A percentile compares a stretch with the other conserved stretches of the same genome.
Evolutionary conservation across 2,113 vertebrate genomes (phyloP).

Genomic region (Numenius arquata): DNA sequence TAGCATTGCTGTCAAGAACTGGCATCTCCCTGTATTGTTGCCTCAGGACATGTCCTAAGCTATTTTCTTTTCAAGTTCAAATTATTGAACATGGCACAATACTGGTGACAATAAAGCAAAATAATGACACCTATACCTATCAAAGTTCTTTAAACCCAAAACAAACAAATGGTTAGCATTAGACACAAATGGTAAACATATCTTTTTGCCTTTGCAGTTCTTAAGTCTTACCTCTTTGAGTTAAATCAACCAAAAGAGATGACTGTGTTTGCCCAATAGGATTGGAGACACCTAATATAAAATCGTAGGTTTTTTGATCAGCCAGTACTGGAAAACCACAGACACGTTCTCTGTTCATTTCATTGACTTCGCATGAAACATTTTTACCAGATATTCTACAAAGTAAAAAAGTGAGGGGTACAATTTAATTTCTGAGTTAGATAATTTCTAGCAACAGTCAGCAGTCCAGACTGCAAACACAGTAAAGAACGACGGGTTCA

Average conservation of each 20-base stretch:
- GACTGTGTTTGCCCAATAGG: conserved; percentile 60
- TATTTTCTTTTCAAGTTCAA: not conserved
- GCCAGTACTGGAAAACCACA: conserved; percentile 61
- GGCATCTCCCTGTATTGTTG: not conserved
- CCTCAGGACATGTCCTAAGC: not conserved
- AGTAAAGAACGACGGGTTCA: not conserved
- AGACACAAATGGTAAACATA: too few relatives aligned
- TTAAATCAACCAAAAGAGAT: conserved; percentile 60
- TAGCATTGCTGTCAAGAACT: not conserved
- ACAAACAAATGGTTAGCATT: not conserved
- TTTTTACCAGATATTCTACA: conserved; percentile 72
- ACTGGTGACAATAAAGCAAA: not conserved
- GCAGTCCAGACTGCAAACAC: not conserved
- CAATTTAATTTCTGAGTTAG: not conserved
- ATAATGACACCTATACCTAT: not conserved
- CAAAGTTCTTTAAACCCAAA: not conserved
- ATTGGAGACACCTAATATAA: conserved; percentile 67
- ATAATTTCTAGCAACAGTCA: not conserved
- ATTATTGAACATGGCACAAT: not conserved
- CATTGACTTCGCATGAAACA: conserved; percentile 22
- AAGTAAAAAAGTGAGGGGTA: not conserved
- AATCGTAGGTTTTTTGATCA: conserved; percentile 66
- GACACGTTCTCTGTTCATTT: conserved; percentile 17
- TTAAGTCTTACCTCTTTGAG: conserved; percentile 69
- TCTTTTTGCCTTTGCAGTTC: not conserved